Percentiles rank a stretch among this genome's conserved stretches.
Evolutionary conservation across 2,888 invertebrate genomes (phyloP).

Genomic region (Sesia bembeciformis): DNA sequence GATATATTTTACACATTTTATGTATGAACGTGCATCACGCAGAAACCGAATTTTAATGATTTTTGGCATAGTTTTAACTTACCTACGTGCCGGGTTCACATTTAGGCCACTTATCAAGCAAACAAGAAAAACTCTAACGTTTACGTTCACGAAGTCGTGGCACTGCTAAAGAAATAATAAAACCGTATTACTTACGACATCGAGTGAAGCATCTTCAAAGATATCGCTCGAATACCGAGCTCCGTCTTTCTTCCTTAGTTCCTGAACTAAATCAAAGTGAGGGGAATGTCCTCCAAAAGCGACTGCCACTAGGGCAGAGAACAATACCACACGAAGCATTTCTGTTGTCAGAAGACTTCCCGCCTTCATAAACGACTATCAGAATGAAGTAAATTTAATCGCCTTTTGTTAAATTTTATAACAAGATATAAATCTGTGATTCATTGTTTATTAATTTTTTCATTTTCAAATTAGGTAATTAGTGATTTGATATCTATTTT

Average conservation of each 20-base stretch:
- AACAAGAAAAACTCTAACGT: too few species aligned
- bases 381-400: not conserved
- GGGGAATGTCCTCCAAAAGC: constrained; percentile 29
- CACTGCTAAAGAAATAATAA: too few species aligned
- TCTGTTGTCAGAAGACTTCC: not conserved
- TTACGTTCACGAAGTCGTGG: too few species aligned
- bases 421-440: not conserved
- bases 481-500: too few species aligned
- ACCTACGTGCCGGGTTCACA: too few species aligned
- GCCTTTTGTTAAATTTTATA: not conserved
- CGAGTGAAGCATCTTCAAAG: constrained; percentile 33
- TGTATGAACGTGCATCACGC: too few species aligned
- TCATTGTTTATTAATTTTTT: not conserved
- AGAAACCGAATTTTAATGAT: too few species aligned
- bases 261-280: constrained; percentile 26
- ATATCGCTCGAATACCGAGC: constrained; percentile 23
- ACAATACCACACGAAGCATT: not conserved
- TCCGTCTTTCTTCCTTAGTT: constrained; percentile 14
- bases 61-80: too few species aligned
- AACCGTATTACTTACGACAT: constrained; percentile 29
- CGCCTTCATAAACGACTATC: not conserved
- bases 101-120: too few species aligned
- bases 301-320: constrained; percentile 14
- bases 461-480: not conserved
- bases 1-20: too few species aligned